Evolutionary conservation across 2,888 invertebrate genomes (phyloP).

Genomic region (Isotomurus palustris): DNA sequence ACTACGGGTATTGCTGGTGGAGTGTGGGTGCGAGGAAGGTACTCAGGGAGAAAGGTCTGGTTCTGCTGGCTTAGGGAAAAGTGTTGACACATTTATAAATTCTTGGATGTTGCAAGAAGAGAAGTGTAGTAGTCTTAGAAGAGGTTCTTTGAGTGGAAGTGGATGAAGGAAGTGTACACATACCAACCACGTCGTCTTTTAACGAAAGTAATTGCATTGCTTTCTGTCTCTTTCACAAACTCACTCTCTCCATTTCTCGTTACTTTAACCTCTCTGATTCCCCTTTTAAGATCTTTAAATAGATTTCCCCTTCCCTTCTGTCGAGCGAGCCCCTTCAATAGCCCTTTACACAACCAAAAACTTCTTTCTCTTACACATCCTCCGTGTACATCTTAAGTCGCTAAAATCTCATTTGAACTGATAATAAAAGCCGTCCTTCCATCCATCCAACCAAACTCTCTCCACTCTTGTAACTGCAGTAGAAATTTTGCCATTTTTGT

Average conservation of each 20-base stretch:
- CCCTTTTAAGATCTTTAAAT: conserved; percentile 3
- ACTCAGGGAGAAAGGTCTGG: neutral
- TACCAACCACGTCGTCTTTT: conserved; percentile 8
- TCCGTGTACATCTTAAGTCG: too few relatives aligned
- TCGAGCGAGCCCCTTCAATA: neutral
- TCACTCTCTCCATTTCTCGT: conserved; percentile 9
- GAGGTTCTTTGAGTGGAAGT: neutral
- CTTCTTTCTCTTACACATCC: too few relatives aligned
- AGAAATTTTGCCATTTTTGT: neutral
- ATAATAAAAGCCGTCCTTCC: neutral
- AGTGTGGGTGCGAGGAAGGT: too few relatives aligned
- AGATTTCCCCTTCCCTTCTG: neutral
- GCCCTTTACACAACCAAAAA: too few relatives aligned
- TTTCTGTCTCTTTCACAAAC: too few relatives aligned
- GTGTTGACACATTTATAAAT: conserved; percentile 15
- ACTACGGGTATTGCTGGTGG: too few relatives aligned
- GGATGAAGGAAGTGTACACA: conserved; percentile 3
- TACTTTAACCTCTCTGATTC: conserved; percentile 6
- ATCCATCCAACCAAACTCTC: too few relatives aligned
- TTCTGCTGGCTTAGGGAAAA: too few relatives aligned
- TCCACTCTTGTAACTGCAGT: too few relatives aligned
- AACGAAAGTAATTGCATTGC: conserved; percentile 13
- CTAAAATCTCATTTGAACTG: neutral
- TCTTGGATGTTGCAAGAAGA: neutral
- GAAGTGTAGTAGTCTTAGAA: neutral